Base-by-base conservation (phyloP, 2,113 vertebrate species). In the Panthera leo region DNA sequence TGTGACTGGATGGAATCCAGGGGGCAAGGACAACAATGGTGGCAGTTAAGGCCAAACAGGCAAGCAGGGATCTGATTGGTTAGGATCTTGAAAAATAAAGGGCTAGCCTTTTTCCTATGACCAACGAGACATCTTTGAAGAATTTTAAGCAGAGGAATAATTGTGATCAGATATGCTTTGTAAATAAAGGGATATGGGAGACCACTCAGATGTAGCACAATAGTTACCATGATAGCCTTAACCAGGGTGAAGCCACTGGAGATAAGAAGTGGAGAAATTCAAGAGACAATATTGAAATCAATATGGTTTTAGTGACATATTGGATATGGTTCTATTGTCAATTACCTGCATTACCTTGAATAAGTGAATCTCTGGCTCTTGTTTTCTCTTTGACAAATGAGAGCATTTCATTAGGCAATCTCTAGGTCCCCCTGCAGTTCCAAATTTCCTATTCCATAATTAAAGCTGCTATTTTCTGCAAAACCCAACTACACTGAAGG, bases 381-480 rank as follows among this genome's bases (percentile, higher is more conserved):
- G 19, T 85, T 88, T 88, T 96, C 53, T 85, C 45, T 76, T 85
- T 61, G 48, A 88, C 82, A 95, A 95, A 31, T 15, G 16, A 92
- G 4, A 61, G 61, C 27, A 94, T 70, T n/a, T 85, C 39, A 91
- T 76, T 25, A 91, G 19, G 34, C 31, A 83, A 91, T 68, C 36
- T 91, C 34, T 75, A 89, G 89, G 23, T 76, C 16, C 25, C 90
- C 48, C 48, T 73, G 23, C 70, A 85, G 61, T 8, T 76, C 39
- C 53, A 94, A 76, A 96, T 94, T 93, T 95, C 39, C 67, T 53
- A 91, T 82, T 58, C 67, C 25, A 70, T 75, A 92, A 94, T 71
- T 94, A 92, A 97, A 95, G 88, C 18, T 70, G 15, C 36, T 83
- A 86, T 85, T 95, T 95, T 96, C 61, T 89, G 6, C 18, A 80